Evolutionary conservation across 2,888 invertebrate genomes (phyloP).

Genomic region (Lochmaea crataegi): DNA sequence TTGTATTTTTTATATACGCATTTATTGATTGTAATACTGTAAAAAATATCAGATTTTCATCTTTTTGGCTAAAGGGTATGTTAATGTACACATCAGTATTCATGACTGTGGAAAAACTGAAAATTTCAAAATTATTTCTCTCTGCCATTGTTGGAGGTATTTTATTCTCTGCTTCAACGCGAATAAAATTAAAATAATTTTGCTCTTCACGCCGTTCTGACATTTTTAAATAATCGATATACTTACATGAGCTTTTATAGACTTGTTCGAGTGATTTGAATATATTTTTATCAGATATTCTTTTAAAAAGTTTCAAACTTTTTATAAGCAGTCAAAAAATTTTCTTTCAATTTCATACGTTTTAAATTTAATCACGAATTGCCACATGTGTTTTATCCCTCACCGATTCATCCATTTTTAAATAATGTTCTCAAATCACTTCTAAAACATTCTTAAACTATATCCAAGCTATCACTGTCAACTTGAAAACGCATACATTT

Average conservation of each 20-base stretch:
- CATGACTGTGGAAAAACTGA: slow-evolving; percentile 46
- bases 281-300: no score
- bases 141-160: not conserved
- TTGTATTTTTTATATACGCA: not conserved
- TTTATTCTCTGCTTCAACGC: not conserved
- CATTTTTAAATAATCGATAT: slow-evolving; percentile 42
- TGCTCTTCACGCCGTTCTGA: slow-evolving; percentile 2
- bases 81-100: slow-evolving; percentile 50
- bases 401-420: no score
- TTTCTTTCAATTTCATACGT: no score
- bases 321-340: no score
- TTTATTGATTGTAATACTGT: slow-evolving; percentile 5
- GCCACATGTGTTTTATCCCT: no score
- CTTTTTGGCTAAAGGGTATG: slow-evolving; percentile 44
- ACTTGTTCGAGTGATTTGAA: no score
- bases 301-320: no score
- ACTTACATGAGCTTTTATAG: slow-evolving; percentile 9
- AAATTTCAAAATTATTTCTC: slow-evolving; percentile 39
- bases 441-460: no score
- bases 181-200: not conserved
- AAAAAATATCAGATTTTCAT: slow-evolving; percentile 35
- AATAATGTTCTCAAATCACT: no score
- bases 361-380: no score
- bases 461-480: no score
- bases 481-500: no score